phyloP scores from a whole-genome alignment of 2,113 vertebrate species.

The Pantherophis guttatus region DNA sequence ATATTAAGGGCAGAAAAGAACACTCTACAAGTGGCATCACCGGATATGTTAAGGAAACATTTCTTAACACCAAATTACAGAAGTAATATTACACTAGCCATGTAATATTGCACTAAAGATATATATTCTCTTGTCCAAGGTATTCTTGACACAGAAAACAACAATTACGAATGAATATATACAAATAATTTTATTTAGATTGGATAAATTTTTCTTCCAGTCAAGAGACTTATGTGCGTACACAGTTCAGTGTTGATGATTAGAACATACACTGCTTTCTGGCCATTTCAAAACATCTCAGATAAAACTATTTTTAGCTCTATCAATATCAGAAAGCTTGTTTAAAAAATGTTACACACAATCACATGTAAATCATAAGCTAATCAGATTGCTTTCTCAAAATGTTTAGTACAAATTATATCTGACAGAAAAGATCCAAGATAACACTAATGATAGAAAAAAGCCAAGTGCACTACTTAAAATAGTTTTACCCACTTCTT shows the following conservation, averaged over 20 bases:
- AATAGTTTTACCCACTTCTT: background rate
- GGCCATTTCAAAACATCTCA: background rate
- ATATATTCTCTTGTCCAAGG: background rate
- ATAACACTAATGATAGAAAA: background rate
- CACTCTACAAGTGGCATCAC: background rate
- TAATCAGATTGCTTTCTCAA: slow-evolving; percentile 19
- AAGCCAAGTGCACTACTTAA: background rate
- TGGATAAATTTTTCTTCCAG: background rate
- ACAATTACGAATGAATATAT: background rate
- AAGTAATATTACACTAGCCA: background rate
- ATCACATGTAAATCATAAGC: slow-evolving; percentile 5
- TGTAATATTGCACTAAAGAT: background rate
- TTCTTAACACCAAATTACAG: background rate
- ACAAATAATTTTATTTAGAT: background rate
- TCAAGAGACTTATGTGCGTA: background rate
- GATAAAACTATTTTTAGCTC: background rate
- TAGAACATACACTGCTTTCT: background rate
- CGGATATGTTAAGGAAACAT: background rate
- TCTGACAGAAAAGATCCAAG: background rate
- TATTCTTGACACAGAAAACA: background rate
- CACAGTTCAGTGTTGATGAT: background rate
- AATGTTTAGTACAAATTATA: background rate
- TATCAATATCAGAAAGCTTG: background rate
- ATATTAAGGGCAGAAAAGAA: background rate
- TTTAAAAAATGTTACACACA: background rate